Evolutionary conservation across 2,797 vertebrate genomes (phyloP).

Genomic region (Crax fasciolata): DNA sequence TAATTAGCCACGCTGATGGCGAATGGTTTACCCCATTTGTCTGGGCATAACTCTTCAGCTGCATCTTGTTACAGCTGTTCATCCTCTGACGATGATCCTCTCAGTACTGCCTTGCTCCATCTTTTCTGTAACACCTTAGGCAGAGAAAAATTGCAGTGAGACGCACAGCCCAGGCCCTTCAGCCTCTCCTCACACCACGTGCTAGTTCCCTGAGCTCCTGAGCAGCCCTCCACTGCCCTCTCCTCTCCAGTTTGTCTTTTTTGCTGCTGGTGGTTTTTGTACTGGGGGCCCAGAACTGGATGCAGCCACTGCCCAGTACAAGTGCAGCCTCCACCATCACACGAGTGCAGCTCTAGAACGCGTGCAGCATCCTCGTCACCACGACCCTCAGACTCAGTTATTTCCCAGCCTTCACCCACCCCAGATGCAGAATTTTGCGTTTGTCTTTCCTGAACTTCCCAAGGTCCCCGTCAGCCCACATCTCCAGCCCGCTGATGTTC

Average conservation of each 20-base stretch:
- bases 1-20: background rate
- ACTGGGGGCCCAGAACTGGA: background rate
- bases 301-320: rapidly evolving
- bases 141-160: background rate
- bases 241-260: background rate
- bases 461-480: background rate
- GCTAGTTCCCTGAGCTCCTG: background rate
- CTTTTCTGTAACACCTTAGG: background rate
- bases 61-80: background rate
- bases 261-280: background rate
- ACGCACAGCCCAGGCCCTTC: background rate
- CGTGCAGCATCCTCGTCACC: background rate
- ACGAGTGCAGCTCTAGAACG: background rate
- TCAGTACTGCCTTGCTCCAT: background rate
- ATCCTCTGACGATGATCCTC: background rate
- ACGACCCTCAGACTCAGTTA: background rate
- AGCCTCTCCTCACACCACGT: background rate
- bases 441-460: background rate
- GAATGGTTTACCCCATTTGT: background rate
- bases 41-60: background rate
- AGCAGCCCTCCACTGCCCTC: background rate
- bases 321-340: background rate
- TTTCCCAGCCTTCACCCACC: background rate
- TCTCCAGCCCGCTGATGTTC: too few relatives aligned
- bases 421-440: background rate